Percentiles rank a stretch among this genome's conserved stretches.
These are phyloP conservation scores for Parascotia fuliginaria DNA, from an alignment of 2,888 invertebrate genomes.

Conservation along the genomic window DNA sequence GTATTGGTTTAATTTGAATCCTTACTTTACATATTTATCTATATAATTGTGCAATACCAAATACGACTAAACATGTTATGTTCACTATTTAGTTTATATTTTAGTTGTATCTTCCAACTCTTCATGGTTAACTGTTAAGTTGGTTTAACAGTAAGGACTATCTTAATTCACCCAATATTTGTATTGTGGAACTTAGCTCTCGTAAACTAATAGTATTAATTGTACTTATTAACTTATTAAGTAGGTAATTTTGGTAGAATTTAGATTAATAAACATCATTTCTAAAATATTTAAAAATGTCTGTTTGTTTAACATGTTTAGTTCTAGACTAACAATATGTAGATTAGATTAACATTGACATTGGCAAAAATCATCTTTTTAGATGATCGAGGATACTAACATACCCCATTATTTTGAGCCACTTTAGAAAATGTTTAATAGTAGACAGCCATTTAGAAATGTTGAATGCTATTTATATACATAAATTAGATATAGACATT, in stretches of 20 bases:
- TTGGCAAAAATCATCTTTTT: slow-evolving; percentile 55
- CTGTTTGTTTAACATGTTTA: slow-evolving; percentile 86
- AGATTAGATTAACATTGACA: slow-evolving; percentile 81
- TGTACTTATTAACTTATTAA: slow-evolving; percentile 78
- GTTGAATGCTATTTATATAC: slow-evolving; percentile 67
- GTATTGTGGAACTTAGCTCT: slow-evolving; percentile 67
- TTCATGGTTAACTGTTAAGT: slow-evolving; percentile 62
- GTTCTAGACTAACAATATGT: slow-evolving; percentile 83
- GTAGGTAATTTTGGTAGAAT: slow-evolving; percentile 75
- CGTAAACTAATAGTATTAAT: slow-evolving; percentile 81
- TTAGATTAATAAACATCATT: slow-evolving; percentile 84
- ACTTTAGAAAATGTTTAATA: slow-evolving; percentile 65
- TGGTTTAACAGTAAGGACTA: slow-evolving; percentile 61
- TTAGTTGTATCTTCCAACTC: slow-evolving; percentile 65
- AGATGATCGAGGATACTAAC: slow-evolving; percentile 72
- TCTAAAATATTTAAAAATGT: slow-evolving; percentile 81
- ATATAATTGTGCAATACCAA: slow-evolving; percentile 70
- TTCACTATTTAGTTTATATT: slow-evolving; percentile 67
- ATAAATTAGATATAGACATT: slow-evolving; percentile 59
- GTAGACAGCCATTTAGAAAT: slow-evolving; percentile 67
- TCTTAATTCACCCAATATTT: slow-evolving; percentile 60
- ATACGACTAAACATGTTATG: slow-evolving; percentile 61
- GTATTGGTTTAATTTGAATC: slow-evolving; percentile 57
- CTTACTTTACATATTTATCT: slow-evolving; percentile 68
- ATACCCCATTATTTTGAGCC: slow-evolving; percentile 70